Evolutionary conservation across 2,888 invertebrate species (phyloP), one percentile per base, ranked within the genome.

Genomic region (Ashinkailepas kermadecensis): DNA sequence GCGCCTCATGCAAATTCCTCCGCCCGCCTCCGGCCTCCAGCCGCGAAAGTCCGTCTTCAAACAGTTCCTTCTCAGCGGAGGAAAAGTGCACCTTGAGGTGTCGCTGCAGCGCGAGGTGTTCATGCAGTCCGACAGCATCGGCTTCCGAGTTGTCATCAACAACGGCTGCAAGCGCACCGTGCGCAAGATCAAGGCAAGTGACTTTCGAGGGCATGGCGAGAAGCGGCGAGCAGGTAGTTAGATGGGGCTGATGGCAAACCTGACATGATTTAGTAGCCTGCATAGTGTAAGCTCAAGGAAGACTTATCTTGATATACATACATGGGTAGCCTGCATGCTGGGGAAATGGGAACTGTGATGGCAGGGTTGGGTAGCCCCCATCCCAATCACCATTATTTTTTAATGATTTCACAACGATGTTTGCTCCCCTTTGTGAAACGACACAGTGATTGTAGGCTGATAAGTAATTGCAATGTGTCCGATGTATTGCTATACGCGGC

Each of bases 121-220:
- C 87, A 92, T 92, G 8, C 95, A 95, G 86, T 95, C 94, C 10
- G 95, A 95, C 86, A 91, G 92, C 62, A 91, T 96, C 84, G 89
- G 90, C 84, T 93, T 95, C 11, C 91, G 91, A 85, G 91, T 95
- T 65, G 89, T 91, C 84, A 90, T 95, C 83, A 91, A 91, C 85
- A 95, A 96, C 87, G 92, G 93, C 86, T 95, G 94, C 85, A 93
- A 92, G 86, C 95, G 94, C 87, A 94, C 94, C 81, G 93, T 95
- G 23, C 91, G 93, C 84, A 90, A 94, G 86, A 92, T 95, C 86
- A 92, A 95, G 92, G 95, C 95, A 87, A 88, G 82, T 18, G 21
- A 10, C 54, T 10, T 56, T 54, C 1, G 23, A 15, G 15, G 56
- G 54, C 79, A 18, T 56, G 25, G 3, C 3, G 80, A 10, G 54